Conservation (phyloP, 2,888 invertebrate species). For the Myopa tessellatipennis region DNA sequence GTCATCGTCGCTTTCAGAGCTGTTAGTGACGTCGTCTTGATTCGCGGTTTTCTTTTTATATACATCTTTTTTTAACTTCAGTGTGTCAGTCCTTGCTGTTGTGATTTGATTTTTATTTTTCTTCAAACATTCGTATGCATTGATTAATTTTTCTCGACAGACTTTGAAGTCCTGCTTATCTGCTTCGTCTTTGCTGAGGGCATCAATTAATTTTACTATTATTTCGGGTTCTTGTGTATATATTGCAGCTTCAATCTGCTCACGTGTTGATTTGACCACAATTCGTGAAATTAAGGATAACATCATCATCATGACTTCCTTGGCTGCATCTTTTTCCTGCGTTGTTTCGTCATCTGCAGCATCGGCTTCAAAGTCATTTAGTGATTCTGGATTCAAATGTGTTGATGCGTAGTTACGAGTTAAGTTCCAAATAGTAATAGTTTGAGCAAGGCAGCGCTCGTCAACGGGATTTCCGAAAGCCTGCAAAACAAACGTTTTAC, state of each 20-base stretch:
- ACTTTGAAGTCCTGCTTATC: slow-evolving; percentile 52
- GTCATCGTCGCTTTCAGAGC: background rate
- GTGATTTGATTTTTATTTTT: background rate
- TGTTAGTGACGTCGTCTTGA: no score
- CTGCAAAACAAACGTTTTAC: slow-evolving; percentile 49
- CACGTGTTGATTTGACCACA: slow-evolving; percentile 52
- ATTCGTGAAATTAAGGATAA: slow-evolving; percentile 51
- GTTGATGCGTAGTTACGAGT: slow-evolving; percentile 51
- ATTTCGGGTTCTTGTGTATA: slow-evolving; percentile 47
- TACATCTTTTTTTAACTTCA: background rate
- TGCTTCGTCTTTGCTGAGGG: slow-evolving; percentile 49
- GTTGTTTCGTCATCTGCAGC: slow-evolving; percentile 53
- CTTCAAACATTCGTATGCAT: slow-evolving; percentile 38
- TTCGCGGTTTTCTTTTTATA: no score
- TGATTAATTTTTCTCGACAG: slow-evolving; percentile 50
- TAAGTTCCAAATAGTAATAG: slow-evolving; percentile 60
- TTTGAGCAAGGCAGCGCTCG: slow-evolving; percentile 57
- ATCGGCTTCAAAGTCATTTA: slow-evolving; percentile 55
- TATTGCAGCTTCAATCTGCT: slow-evolving; percentile 48
- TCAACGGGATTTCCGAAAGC: slow-evolving; percentile 64
- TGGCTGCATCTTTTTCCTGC: slow-evolving; percentile 54
- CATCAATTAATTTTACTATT: slow-evolving; percentile 49
- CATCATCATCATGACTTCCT: slow-evolving; percentile 53
- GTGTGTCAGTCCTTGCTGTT: background rate
- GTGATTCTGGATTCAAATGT: slow-evolving; percentile 43